A percentile compares a stretch with the other conserved stretches of the same genome.
These are phyloP conservation scores for Capreolus pygargus DNA, from an alignment of 2,113 vertebrate species.

Conservation along the genomic window DNA sequence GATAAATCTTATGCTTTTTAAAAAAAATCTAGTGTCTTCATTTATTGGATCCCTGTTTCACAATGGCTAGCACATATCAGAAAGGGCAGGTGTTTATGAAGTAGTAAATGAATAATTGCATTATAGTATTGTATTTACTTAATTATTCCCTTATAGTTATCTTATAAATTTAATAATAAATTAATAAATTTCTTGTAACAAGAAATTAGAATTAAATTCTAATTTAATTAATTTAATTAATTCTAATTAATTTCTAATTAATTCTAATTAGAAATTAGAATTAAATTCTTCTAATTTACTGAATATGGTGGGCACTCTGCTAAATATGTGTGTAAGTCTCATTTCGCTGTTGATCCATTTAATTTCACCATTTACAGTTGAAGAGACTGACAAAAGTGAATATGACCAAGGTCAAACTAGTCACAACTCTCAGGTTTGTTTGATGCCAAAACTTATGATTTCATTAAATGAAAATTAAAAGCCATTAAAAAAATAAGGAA, in stretches of 20 bases:
- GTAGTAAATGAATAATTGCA: background rate
- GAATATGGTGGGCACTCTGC: background rate
- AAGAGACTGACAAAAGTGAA: background rate
- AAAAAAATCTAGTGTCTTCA: background rate
- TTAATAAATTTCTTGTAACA: background rate
- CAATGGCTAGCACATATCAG: background rate
- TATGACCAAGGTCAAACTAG: background rate
- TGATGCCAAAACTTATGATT: background rate
- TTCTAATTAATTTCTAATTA: too few species aligned
- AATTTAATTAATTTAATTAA: too few species aligned
- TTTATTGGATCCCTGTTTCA: background rate
- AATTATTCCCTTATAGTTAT: background rate
- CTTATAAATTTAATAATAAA: slow-evolving; percentile 10
- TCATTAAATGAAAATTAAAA: background rate
- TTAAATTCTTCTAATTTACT: background rate
- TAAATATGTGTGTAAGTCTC: background rate
- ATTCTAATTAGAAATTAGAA: too few species aligned
- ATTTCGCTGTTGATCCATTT: background rate
- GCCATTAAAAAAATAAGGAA: background rate
- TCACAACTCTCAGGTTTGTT: background rate
- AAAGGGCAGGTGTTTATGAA: background rate
- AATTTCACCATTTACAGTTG: background rate
- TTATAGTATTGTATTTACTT: background rate
- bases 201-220: too few species aligned
- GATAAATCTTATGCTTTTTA: background rate